Evolutionary conservation across 2,888 invertebrate genomes (phyloP), one percentile per base, ranked within the genome.

Genomic region (Disparrhopalites patrizii): DNA sequence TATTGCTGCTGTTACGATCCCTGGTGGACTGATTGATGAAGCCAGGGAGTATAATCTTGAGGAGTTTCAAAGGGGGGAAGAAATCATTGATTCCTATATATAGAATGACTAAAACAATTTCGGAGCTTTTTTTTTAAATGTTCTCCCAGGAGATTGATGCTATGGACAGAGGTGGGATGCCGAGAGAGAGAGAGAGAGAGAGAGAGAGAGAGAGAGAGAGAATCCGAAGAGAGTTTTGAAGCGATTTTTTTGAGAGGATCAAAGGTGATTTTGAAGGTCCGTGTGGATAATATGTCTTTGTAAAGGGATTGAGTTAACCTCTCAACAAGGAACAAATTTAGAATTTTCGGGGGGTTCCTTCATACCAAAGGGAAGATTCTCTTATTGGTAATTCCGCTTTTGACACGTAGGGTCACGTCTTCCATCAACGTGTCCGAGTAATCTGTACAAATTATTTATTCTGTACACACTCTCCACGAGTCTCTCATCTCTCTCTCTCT

Each of bases 191-290:
- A n/a, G n/a, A n/a, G n/a, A n/a, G n/a, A n/a, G n/a, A n/a, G n/a
- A n/a, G 7, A 51, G 25, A 51, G 51, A 51, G 25, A 1, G 30
- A 31, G 54, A 55, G 15, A 57, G 40, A 15, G 43, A 40, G 31
- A 28, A 57, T 57, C 57, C 31, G 57, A 57, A 57, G 57, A 43
- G 57, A 43, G 57, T 57, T 40, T 25, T 40, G 23, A 56, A n/a
- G n/a, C n/a, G n/a, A n/a, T n/a, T n/a, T n/a, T 36, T 36, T 15
- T 36, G 36, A 36, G 36, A n/a, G 36, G 36, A 36, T 36, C 36
- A 36, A 36, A 36, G 36, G 36, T 36, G 36, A 36, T 15, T 15
- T 10, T 15, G 8, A n/a, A 36, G 7, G 36, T 36, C 36, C 36
- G 15, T 36, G 8, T 36, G 15, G 15, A 36, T 36, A 36, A 36